These are phyloP conservation scores for Stramonita haemastoma DNA, from an alignment of 2,888 invertebrate genomes.

Conservation along the genomic window DNA sequence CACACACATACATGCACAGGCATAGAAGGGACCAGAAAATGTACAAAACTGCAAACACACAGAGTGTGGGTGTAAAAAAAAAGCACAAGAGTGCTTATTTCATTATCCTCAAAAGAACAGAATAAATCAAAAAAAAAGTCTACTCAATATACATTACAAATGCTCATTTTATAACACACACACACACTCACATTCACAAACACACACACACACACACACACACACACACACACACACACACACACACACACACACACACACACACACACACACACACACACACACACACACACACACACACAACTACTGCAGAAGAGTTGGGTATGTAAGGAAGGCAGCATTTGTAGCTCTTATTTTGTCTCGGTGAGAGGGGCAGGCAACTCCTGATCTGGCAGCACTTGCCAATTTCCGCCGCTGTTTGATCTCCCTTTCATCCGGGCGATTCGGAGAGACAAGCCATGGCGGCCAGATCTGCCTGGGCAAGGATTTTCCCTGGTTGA, in stretches of 20 bases:
- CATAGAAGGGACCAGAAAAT: too few species aligned
- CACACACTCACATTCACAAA: too few species aligned
- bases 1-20: background rate
- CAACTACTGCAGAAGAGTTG: too few species aligned
- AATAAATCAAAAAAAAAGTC: too few species aligned
- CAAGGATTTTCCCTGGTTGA: too few species aligned
- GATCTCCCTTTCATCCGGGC: slow-evolving; percentile 13
- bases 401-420: background rate
- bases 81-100: too few species aligned
- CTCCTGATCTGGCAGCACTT: background rate
- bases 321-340: background rate
- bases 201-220: too few species aligned
- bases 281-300: slow-evolving; percentile 2
- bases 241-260: slow-evolving; percentile 16
- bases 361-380: background rate
- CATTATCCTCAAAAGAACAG: too few species aligned
- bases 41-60: too few species aligned
- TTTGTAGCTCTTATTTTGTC: background rate
- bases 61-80: too few species aligned
- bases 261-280: slow-evolving; percentile 18
- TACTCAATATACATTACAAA: too few species aligned
- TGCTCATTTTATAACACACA: too few species aligned
- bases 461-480: background rate
- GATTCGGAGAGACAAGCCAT: background rate
- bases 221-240: background rate